These are phyloP conservation scores for Myotis daubentonii DNA, from an alignment of 2,797 vertebrate genomes.

Conservation along the genomic window DNA sequence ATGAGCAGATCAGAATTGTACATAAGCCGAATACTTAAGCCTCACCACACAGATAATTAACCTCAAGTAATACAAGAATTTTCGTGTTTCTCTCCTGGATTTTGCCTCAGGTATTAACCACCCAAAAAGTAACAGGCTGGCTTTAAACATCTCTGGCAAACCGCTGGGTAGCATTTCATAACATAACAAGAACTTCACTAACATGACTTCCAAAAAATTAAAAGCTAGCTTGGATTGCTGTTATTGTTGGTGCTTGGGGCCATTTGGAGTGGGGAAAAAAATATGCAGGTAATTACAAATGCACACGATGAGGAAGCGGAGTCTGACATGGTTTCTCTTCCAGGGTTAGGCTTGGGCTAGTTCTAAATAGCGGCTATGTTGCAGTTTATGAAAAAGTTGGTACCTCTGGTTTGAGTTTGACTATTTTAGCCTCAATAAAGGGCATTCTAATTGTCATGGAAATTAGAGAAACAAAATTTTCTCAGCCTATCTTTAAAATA, in stretches of 20 bases:
- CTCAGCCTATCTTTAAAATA: conserved; percentile 54
- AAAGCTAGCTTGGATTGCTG: conserved; percentile 63
- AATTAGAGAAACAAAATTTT: conserved; percentile 12
- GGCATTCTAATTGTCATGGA: background rate
- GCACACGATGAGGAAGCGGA: background rate
- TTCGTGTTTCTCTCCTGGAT: conserved; percentile 62
- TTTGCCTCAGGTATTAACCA: conserved; percentile 71
- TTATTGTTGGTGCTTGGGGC: conserved; percentile 55
- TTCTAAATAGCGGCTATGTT: background rate
- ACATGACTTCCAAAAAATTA: conserved; percentile 59
- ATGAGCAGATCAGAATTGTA: conserved; percentile 6
- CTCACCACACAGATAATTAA: conserved; percentile 69
- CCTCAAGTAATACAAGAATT: conserved; percentile 69
- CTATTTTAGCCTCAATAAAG: background rate
- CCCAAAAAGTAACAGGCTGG: conserved; percentile 58
- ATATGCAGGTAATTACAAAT: conserved; percentile 55
- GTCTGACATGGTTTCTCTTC: background rate
- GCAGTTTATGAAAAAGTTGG: background rate
- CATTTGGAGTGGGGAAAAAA: conserved; percentile 46
- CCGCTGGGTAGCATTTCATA: conserved; percentile 50
- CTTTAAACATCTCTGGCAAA: conserved; percentile 65
- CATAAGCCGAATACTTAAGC: conserved; percentile 25
- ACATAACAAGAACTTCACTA: conserved; percentile 63
- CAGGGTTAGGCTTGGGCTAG: background rate
- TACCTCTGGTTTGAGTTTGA: background rate